A percentile compares a stretch with the other conserved stretches of the same genome.
These are phyloP conservation scores for Habrosyne pyritoides DNA, from an alignment of 2,888 invertebrate genomes.

Conservation along the genomic window DNA sequence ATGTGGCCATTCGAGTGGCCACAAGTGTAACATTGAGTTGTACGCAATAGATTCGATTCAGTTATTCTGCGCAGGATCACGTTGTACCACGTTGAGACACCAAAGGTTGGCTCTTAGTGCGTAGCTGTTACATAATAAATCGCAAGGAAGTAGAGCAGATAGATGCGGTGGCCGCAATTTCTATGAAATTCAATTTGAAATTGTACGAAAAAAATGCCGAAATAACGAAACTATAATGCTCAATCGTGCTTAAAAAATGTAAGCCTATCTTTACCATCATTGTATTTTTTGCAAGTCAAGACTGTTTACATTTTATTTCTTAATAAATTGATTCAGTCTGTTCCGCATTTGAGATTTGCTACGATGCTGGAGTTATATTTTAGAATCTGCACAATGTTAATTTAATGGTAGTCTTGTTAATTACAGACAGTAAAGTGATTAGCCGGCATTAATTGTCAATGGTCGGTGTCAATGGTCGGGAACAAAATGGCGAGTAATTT, in stretches of 20 bases:
- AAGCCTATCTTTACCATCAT: slow-evolving; percentile 22
- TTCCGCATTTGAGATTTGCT: no score
- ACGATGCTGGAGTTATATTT: background rate
- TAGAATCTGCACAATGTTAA: background rate
- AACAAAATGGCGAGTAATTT: background rate
- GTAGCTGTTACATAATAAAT: slow-evolving; percentile 29
- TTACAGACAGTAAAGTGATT: background rate
- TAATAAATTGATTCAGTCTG: no score
- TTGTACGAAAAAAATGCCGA: slow-evolving; percentile 39
- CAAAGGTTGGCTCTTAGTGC: slow-evolving; percentile 36
- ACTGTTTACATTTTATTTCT: background rate
- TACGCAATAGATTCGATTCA: slow-evolving; percentile 52
- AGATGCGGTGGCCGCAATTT: slow-evolving; percentile 51
- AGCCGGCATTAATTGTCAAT: background rate
- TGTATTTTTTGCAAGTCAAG: background rate
- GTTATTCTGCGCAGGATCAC: slow-evolving; percentile 54
- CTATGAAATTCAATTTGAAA: slow-evolving; percentile 36
- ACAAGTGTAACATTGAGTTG: slow-evolving; percentile 29
- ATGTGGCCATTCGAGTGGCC: slow-evolving; percentile 10
- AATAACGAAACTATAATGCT: slow-evolving; percentile 39
- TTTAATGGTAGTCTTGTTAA: background rate
- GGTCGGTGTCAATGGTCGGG: background rate
- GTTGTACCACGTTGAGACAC: slow-evolving; percentile 53
- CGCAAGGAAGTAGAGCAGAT: slow-evolving; percentile 47
- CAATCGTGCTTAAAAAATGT: slow-evolving; percentile 45